Base-by-base conservation (phyloP, 2,113 vertebrate species). In the Saguinus midas region DNA sequence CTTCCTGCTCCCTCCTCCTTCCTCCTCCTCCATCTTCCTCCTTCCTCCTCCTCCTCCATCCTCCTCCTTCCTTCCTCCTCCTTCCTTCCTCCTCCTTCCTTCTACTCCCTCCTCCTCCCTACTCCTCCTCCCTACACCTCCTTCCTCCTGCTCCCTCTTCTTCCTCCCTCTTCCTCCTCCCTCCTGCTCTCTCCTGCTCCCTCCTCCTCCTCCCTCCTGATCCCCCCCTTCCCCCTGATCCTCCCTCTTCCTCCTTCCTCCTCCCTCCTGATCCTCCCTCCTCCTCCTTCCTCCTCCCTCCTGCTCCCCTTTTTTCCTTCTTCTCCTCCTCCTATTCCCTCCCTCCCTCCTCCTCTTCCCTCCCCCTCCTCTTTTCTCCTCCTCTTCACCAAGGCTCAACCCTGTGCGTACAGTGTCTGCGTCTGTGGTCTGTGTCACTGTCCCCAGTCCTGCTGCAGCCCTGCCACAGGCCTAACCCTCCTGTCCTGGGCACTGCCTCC, bases 381-480 rank as follows among this genome's bases (percentile, higher is more conserved):
- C 64, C 86, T 27, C 16, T 68, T 88, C 7, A 0, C 58, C 20
- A 43, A 96, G 93, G 68, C 78, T 40, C 8, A 35, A 32, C 66
- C 32, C 13, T 32, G 66, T 35, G 48, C 73, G 8, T 1, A 0
- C 0, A 1, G 55, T 76, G 50, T 78, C 70, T 9, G n/a, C 0
- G 10, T 96, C 92, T 89, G 66, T 85, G 40, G 13, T 96, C 92
- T 89, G 57, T 81, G n/a, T 93, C 12, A 0, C 80, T 35, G 70
- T 91, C 61, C 90, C 91, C 52, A 52, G 37, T 61, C 73, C 68
- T 1, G 0, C 45, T 11, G 12, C 40, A 73, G n/a, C 21, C 75
- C 48, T 0, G 1, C 70, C 1, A 0, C 9, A n/a, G 72, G 5
- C 0, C 83, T 52, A 20, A 17, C 86, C 72, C 68, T 87, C 35